Base-by-base conservation (phyloP, 2,888 invertebrate genomes). In the Nyleta sp. region DNA sequence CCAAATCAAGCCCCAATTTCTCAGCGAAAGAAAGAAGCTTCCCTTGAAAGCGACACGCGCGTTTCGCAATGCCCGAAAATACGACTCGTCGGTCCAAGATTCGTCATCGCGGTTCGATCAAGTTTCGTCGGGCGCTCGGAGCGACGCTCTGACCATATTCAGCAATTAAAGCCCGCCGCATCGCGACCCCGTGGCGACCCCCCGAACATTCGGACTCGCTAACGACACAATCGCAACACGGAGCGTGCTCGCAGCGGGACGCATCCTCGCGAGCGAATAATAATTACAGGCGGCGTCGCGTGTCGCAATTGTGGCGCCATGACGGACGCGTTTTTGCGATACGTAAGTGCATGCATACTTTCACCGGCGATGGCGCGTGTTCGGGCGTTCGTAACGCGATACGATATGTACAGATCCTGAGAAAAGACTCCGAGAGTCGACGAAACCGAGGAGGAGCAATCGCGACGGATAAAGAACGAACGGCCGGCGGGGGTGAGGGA, bases 291-390 rank as follows among this genome's bases (percentile, higher is more conserved):
- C 73, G 78, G 75, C 68, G 80, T 82, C 77, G 72, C 79, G 57
- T 80, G 79, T 79, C 60, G 79, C 78, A 82, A 82, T 80, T 72
- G 73, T 71, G 76, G 71, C 73, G 76, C 78, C 76, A 76, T 78
- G 76, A 78, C 75, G 64, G 53, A 73, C 73, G 76, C 67, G 60
- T 81, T 77, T 74, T 76, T 78, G 62, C 64, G 65, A 62, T 72
- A 73, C 60, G 50, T 62, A 72, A 72, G 48, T 72, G 65, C 62
- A 42, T 72, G 65, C 62, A 68, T 50, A 78, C 80, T 78, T 80
- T 80, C 78, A 78, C 80, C 74, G 48, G 50, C 38, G 60, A 50
- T 55, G 73, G 60, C 68, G 72, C 80, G 74, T 73, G 76, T 70
- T 72, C 31, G 44, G 62, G 53, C 38, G 42, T 48, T 24, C 28